A percentile compares a stretch with the other conserved stretches of the same genome.
These are phyloP conservation scores for Scylla paramamosain DNA, from an alignment of 1,140 invertebrate species.

Conservation along the genomic window DNA sequence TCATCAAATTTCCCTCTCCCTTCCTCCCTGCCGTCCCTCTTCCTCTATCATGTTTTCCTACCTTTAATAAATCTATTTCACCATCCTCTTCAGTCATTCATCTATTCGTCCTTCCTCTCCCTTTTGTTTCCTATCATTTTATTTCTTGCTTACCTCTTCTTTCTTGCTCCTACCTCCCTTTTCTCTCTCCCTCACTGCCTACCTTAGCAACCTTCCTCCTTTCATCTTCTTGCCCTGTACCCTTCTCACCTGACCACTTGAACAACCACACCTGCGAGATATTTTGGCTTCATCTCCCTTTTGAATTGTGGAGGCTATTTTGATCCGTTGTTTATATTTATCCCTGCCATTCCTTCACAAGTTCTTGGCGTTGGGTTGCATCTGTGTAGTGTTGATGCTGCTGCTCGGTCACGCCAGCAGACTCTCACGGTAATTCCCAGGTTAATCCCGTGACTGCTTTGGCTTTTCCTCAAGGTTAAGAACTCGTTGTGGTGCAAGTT, in stretches of 20 bases:
- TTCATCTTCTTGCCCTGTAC: neutral
- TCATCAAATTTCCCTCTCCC: neutral
- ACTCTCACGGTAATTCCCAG: too few species aligned
- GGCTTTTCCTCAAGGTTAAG: too few species aligned
- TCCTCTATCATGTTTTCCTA: neutral
- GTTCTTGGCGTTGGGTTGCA: neutral
- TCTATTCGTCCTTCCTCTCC: neutral
- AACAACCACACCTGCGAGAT: conserved; percentile 2
- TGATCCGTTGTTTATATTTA: neutral
- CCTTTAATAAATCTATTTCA: neutral
- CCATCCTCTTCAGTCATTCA: neutral
- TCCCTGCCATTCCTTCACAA: too few species aligned
- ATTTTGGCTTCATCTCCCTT: neutral
- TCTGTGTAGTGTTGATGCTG: too few species aligned
- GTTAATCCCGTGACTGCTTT: too few species aligned
- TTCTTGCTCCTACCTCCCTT: neutral
- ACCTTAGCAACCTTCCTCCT: neutral
- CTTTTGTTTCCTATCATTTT: neutral
- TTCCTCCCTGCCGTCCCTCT: neutral
- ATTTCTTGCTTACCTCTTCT: neutral
- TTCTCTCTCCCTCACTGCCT: conserved; percentile 7
- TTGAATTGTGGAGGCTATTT: neutral
- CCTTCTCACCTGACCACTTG: neutral
- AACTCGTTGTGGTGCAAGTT: too few species aligned
- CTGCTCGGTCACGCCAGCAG: too few species aligned